Evolutionary conservation across 2,113 vertebrate species (phyloP).

Genomic region (Coturnix japonica): DNA sequence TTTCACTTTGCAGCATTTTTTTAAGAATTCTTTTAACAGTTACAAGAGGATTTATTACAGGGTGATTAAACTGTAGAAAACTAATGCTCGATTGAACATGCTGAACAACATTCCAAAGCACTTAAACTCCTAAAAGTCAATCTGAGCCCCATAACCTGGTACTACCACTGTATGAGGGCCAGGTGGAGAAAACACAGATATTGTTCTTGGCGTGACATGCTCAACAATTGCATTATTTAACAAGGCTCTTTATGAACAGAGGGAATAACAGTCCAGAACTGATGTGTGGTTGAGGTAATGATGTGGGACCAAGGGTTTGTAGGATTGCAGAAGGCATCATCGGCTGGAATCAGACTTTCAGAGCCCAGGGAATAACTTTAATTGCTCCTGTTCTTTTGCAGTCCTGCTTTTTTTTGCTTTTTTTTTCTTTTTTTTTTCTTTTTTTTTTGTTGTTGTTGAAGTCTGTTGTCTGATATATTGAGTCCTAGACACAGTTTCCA

Average conservation of each 20-base stretch:
- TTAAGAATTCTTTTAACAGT: background rate
- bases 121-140: conserved; percentile 26
- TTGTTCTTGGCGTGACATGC: conserved; percentile 6
- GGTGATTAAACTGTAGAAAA: background rate
- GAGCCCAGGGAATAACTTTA: background rate
- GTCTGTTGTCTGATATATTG: background rate
- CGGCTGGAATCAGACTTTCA: background rate
- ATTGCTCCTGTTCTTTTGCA: background rate
- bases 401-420: background rate
- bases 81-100: background rate
- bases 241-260: background rate
- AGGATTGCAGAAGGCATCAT: background rate
- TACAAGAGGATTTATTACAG: conserved; percentile 9
- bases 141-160: conserved; percentile 2
- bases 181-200: conserved; percentile 28
- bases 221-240: conserved; percentile 9
- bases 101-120: conserved; percentile 24
- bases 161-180: background rate
- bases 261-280: background rate
- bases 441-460: background rate
- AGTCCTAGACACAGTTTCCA: background rate
- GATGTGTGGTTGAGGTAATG: background rate
- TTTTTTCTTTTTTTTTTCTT: too few relatives aligned
- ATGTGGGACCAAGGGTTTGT: background rate
- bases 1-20: conserved; percentile 26